A percentile compares a stretch with the other conserved stretches of the same genome.
Evolutionary conservation across 2,113 vertebrate genomes (phyloP).

Genomic region (Etheostoma spectabile): DNA sequence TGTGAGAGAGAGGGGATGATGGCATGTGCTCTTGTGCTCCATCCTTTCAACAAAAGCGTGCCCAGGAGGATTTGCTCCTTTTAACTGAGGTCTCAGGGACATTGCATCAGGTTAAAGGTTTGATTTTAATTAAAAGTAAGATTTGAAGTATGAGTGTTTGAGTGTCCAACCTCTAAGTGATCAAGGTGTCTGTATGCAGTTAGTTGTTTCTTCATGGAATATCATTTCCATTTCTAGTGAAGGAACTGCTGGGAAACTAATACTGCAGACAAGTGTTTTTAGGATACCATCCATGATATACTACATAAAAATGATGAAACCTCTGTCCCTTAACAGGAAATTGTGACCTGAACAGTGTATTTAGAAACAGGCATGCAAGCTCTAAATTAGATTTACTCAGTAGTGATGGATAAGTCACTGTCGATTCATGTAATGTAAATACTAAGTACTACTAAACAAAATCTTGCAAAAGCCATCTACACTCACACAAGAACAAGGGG

Average conservation of each 20-base stretch:
- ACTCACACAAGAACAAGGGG: too few relatives aligned
- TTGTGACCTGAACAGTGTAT: neutral
- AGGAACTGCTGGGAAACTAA: too few relatives aligned
- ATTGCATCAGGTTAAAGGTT: neutral
- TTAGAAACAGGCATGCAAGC: neutral
- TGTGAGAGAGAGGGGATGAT: conserved; percentile 19
- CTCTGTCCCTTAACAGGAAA: neutral
- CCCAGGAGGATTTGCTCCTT: conserved; percentile 15
- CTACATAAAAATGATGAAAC: neutral
- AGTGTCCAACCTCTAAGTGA: neutral
- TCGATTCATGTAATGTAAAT: neutral
- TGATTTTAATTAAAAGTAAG: neutral
- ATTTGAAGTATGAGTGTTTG: neutral
- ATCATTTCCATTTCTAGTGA: neutral
- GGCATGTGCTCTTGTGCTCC: neutral
- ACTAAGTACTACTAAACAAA: neutral
- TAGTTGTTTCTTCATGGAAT: neutral
- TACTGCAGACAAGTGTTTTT: neutral
- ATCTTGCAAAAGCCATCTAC: too few relatives aligned
- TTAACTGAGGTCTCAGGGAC: conserved; percentile 4
- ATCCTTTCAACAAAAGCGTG: neutral
- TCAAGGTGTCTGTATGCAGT: neutral
- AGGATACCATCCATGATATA: neutral
- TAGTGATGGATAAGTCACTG: neutral
- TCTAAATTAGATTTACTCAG: too few relatives aligned